These are phyloP conservation scores for Peromyscus maniculatus DNA, from an alignment of 2,113 vertebrate species.

Conservation along the genomic window DNA sequence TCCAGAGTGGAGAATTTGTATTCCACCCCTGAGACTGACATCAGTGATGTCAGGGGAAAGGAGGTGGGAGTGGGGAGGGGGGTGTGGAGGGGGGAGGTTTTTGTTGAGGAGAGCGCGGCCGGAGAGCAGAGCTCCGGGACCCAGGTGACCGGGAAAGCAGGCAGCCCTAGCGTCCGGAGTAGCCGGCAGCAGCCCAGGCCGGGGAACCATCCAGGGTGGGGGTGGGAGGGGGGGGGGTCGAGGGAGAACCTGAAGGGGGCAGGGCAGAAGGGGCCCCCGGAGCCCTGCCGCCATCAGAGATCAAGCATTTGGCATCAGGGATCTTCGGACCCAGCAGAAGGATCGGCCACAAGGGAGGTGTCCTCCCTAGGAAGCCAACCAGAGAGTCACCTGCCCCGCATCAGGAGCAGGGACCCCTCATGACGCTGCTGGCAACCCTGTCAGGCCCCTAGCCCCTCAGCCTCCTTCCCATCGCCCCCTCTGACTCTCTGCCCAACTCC, in stretches of 20 bases:
- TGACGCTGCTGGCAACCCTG: slow-evolving; percentile 63
- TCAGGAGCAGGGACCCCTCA: slow-evolving; percentile 60
- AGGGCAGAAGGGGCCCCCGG: slow-evolving; percentile 78
- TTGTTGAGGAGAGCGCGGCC: slow-evolving; percentile 81
- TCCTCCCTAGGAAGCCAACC: slow-evolving; percentile 67
- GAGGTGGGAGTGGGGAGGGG: slow-evolving; percentile 76
- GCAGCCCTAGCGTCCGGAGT: slow-evolving; percentile 76
- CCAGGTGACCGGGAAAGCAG: slow-evolving; percentile 84
- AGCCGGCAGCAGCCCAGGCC: slow-evolving; percentile 68
- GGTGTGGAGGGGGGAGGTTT: slow-evolving; percentile 80
- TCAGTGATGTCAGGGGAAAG: slow-evolving; percentile 82
- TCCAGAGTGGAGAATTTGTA: slow-evolving; percentile 80
- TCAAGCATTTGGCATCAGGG: slow-evolving; percentile 79
- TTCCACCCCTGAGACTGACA: slow-evolving; percentile 86
- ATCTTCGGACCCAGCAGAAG: slow-evolving; percentile 82
- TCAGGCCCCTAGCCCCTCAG: slow-evolving; percentile 58
- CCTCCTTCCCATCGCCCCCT: neutral
- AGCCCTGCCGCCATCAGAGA: slow-evolving; percentile 81
- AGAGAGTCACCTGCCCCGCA: slow-evolving; percentile 74
- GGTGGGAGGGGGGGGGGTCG: slow-evolving; percentile 70
- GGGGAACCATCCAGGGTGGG: slow-evolving; percentile 71
- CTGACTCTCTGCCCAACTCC: neutral
- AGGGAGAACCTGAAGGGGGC: slow-evolving; percentile 71
- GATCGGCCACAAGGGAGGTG: slow-evolving; percentile 78
- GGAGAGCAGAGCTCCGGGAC: slow-evolving; percentile 84